A percentile compares a stretch with the other conserved stretches of the same genome.
These are phyloP conservation scores for Anagyrus pseudococci DNA, from an alignment of 2,888 invertebrate genomes.

Conservation along the genomic window DNA sequence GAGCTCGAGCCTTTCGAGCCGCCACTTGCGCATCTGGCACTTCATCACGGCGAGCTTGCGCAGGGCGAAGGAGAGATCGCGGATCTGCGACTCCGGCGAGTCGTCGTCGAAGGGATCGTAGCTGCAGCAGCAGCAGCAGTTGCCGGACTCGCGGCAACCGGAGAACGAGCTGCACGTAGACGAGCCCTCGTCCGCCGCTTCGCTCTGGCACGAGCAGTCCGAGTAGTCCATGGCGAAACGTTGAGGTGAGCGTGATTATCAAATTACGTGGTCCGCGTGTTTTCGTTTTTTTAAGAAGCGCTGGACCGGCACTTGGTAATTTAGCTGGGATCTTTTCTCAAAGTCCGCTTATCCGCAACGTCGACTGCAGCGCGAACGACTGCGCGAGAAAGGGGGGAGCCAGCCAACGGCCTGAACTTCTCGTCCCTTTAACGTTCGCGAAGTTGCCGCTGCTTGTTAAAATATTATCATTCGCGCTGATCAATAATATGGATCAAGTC, in stretches of 20 bases:
- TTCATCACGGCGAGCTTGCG: slow-evolving; percentile 55
- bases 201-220: neutral
- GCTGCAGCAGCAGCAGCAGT: slow-evolving; percentile 48
- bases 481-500: too few relatives aligned
- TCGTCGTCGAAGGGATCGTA: slow-evolving; percentile 52
- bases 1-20: slow-evolving; percentile 51
- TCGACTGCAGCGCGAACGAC: too few relatives aligned
- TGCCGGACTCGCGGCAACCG: neutral
- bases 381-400: too few relatives aligned
- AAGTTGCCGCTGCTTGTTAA: too few relatives aligned
- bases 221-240: neutral
- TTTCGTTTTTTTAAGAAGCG: neutral
- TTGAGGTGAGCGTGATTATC: too few relatives aligned
- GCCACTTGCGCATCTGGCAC: slow-evolving; percentile 57
- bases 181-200: neutral
- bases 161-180: neutral
- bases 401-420: too few relatives aligned
- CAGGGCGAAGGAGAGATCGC: slow-evolving; percentile 51
- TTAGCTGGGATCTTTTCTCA: too few relatives aligned
- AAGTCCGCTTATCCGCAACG: too few relatives aligned
- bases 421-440: too few relatives aligned
- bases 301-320: too few relatives aligned
- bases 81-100: slow-evolving; percentile 48
- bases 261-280: too few relatives aligned
- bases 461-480: too few relatives aligned